Base-by-base conservation (phyloP, 1,140 invertebrate species). In the Nylanderia fulva region DNA sequence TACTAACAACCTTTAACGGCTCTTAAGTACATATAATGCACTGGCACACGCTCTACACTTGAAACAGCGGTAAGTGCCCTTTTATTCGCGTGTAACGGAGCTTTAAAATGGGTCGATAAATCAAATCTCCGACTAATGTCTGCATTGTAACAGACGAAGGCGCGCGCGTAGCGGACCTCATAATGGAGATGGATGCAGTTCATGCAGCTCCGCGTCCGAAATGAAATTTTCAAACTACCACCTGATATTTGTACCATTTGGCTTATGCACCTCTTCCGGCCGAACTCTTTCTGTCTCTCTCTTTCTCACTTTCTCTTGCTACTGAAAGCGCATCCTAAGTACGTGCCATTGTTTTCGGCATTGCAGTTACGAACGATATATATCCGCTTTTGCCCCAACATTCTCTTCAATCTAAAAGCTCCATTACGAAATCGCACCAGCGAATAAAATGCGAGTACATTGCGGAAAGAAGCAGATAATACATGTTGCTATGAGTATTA, bases 81-180 rank as follows among this genome's bases (percentile, higher is more conserved):
- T 76, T 79, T 66, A 79, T 79, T 79, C 29, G 61, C 75, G 60
- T 77, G 75, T 77, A 77, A 77, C 27, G 61, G 61, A 68, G 42
- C 75, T 77, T 77, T 68, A 77, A 77, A 77, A 77, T 29, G 75
- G 75, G n/a, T 79, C 75, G 75, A 79, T 79, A 79, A 79, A 79
- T 79, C 75, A 79, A 68, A 79, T 79, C 45, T 48, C 45, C 75
- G 58, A 77, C 75, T 79, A 79, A 79, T 79, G 75, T 79, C 75
- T 79, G 61, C 75, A 54, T 79, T 68, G 61, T 79, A 66, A 79
- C 21, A 66, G 29, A 66, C n/a, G 61, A 79, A 79, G 61, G 42
- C n/a, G 60, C 27, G 29, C 39, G 61, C 42, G 42, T 68, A 52
- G 61, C 21, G 21, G 21, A 21, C 48, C 15, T 36, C 13, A 39